A percentile compares a stretch with the other conserved stretches of the same genome.
phyloP scores from a whole-genome alignment of 2,888 invertebrate genomes.

The Noctua pronuba region DNA sequence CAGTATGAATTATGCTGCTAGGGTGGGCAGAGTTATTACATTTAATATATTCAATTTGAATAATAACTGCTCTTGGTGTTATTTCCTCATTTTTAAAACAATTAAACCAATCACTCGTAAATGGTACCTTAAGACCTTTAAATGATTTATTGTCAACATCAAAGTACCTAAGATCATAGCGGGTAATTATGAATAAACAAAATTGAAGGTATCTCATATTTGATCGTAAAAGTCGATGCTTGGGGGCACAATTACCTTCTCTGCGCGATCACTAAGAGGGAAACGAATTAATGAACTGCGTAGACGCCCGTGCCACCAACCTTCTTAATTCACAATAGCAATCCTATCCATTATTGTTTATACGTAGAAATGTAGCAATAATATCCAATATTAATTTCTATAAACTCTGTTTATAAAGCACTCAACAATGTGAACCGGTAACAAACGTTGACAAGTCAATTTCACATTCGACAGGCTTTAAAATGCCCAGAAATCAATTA shows the following conservation, averaged over 20 bases:
- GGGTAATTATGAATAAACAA: slow-evolving; percentile 24
- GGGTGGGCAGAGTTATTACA: slow-evolving; percentile 70
- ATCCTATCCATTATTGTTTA: slow-evolving; percentile 9
- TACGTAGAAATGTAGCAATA: slow-evolving; percentile 12
- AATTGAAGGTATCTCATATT: slow-evolving; percentile 6
- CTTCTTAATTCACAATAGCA: slow-evolving; percentile 13
- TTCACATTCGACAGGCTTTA: slow-evolving; percentile 7
- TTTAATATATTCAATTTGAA: slow-evolving; percentile 64
- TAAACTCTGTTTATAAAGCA: not conserved
- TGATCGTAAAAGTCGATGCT: slow-evolving; percentile 8
- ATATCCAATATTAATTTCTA: slow-evolving; percentile 5
- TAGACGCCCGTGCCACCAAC: slow-evolving; percentile 6
- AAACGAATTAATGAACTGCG: slow-evolving; percentile 15
- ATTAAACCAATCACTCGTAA: slow-evolving; percentile 12
- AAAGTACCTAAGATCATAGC: not conserved
- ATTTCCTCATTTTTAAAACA: slow-evolving; percentile 43
- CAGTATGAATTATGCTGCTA: slow-evolving; percentile 56
- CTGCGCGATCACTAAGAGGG: slow-evolving; percentile 3
- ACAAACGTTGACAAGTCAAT: not conserved
- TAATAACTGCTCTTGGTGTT: slow-evolving; percentile 30
- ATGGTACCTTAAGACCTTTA: not conserved
- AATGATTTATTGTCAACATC: slow-evolving; percentile 23
- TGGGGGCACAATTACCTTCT: slow-evolving; percentile 6
- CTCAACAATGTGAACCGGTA: not conserved
- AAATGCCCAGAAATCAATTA: slow-evolving; percentile 15